Percentiles rank a stretch among this genome's conserved stretches.
These are phyloP conservation scores for Heliconius aoede DNA, from an alignment of 2,888 invertebrate genomes.

Conservation along the genomic window DNA sequence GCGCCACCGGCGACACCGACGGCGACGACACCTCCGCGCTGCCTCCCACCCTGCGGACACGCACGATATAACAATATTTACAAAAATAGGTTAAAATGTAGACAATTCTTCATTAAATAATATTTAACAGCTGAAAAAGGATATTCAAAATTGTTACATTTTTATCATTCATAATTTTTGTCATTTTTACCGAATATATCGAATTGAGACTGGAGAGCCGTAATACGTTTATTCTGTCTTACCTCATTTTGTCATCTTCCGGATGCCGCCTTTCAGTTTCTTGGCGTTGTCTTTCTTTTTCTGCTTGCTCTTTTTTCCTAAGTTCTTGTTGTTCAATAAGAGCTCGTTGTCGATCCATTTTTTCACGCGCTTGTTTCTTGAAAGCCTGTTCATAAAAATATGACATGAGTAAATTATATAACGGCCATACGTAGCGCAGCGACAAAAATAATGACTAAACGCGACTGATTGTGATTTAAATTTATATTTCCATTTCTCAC, in stretches of 20 bases:
- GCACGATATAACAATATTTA: too few species aligned
- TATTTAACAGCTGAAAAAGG: too few species aligned
- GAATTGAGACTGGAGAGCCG: too few species aligned
- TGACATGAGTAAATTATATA: constrained; percentile 11
- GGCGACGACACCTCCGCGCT: constrained; percentile 71
- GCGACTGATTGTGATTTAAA: too few species aligned
- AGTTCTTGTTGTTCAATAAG: constrained; percentile 92
- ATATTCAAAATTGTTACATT: neutral
- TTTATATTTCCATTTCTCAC: too few species aligned
- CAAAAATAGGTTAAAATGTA: too few species aligned
- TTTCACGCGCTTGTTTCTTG: constrained; percentile 96
- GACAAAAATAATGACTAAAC: too few species aligned
- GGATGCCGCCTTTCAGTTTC: constrained; percentile 91
- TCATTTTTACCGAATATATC: too few species aligned
- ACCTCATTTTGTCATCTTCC: constrained; percentile 91
- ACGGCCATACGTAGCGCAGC: too few species aligned
- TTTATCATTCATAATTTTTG: too few species aligned
- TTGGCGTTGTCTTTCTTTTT: constrained; percentile 89
- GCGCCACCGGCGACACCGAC: constrained; percentile 74
- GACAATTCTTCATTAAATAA: too few species aligned
- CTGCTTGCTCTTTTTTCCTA: constrained; percentile 90
- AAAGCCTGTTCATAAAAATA: constrained; percentile 85
- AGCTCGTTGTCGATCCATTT: constrained; percentile 93
- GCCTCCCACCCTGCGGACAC: constrained; percentile 72
- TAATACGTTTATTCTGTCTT: constrained; percentile 5